These are phyloP conservation scores for Poeciliopsis gracilis DNA, from an alignment of 2,797 vertebrate species.

Conservation along the genomic window DNA sequence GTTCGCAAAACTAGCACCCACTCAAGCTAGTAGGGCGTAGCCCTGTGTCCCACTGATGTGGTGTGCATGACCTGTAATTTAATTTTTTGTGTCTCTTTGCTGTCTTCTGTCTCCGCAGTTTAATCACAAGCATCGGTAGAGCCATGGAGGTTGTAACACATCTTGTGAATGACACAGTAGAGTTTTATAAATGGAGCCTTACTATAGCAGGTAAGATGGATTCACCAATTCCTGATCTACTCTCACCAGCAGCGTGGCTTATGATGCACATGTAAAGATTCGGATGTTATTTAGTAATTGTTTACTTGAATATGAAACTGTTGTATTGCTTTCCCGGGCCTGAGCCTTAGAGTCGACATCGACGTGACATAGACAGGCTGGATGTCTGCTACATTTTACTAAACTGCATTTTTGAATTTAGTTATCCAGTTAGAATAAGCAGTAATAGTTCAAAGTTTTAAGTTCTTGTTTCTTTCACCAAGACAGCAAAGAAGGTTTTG, in stretches of 20 bases:
- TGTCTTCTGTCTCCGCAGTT: constrained; percentile 59
- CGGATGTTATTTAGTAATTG: neutral
- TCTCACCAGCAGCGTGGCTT: neutral
- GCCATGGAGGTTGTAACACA: constrained; percentile 87
- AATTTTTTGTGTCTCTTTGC: constrained; percentile 32
- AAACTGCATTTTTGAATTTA: neutral
- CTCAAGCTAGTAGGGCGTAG: neutral
- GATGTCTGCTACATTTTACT: neutral
- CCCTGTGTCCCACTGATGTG: constrained; percentile 1
- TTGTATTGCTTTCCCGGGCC: neutral
- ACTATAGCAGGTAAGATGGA: constrained; percentile 90
- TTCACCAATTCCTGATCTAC: constrained; percentile 1
- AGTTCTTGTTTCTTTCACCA: neutral
- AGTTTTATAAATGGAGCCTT: constrained; percentile 97
- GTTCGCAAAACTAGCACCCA: neutral
- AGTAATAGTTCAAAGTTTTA: neutral
- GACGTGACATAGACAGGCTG: neutral
- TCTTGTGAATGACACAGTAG: constrained; percentile 90
- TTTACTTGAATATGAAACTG: neutral
- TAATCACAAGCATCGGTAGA: constrained; percentile 81
- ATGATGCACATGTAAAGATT: neutral
- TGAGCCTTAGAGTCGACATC: neutral
- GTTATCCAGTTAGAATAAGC: neutral
- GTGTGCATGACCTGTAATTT: constrained; percentile 34
- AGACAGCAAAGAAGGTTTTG: neutral